phyloP scores from a whole-genome alignment of 2,888 invertebrate species.

The Mythimna pallens region DNA sequence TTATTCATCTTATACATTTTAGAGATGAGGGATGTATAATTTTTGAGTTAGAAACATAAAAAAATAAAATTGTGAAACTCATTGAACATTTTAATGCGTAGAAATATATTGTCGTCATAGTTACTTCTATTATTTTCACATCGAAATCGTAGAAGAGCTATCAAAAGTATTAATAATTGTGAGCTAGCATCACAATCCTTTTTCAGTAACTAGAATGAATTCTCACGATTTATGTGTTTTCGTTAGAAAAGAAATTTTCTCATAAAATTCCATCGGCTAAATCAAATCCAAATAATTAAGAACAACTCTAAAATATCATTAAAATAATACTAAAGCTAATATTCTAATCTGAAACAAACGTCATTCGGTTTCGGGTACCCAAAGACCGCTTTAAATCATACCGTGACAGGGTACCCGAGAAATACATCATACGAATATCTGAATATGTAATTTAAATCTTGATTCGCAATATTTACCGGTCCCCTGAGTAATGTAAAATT shows the following conservation, averaged over 20 bases:
- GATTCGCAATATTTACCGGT: slow-evolving; percentile 68
- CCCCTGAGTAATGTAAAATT: slow-evolving; percentile 64
- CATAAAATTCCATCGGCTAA: background rate
- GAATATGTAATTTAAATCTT: slow-evolving; percentile 72
- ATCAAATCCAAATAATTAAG: too few species aligned
- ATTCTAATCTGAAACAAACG: slow-evolving; percentile 43
- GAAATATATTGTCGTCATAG: background rate
- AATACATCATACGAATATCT: slow-evolving; percentile 65
- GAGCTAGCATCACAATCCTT: too few species aligned
- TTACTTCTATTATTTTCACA: background rate
- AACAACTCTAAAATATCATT: slow-evolving; percentile 26
- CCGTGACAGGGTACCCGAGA: slow-evolving; percentile 49
- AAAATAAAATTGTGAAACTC: background rate
- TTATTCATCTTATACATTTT: slow-evolving; percentile 27
- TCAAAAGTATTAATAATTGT: background rate
- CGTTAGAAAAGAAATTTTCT: background rate
- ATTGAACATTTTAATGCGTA: background rate
- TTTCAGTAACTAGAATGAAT: background rate
- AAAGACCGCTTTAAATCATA: slow-evolving; percentile 65
- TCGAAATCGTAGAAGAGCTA: background rate
- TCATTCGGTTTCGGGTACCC: slow-evolving; percentile 46
- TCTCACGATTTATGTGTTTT: background rate
- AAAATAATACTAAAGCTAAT: slow-evolving; percentile 23
- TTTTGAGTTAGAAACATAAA: background rate
- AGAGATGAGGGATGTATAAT: background rate